Conservation (phyloP, 2,113 vertebrate genomes). For the Ageneiosus marmoratus region DNA sequence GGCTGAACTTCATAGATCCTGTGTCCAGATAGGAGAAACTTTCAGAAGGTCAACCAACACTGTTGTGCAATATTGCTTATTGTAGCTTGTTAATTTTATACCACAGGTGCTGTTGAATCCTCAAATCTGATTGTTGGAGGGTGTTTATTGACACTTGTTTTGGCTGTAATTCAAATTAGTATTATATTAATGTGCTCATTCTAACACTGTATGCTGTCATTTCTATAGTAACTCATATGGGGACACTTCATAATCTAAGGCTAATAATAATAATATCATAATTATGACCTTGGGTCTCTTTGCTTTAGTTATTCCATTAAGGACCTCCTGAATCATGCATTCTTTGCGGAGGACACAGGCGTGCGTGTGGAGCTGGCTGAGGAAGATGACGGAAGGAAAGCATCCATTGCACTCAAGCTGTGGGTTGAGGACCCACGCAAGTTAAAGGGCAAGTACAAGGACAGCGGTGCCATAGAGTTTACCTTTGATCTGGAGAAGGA, state of each 20-base stretch:
- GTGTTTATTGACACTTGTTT: background rate
- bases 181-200: background rate
- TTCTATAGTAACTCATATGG: background rate
- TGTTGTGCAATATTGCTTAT: background rate
- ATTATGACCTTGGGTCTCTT: background rate
- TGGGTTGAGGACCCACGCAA: constrained; percentile 98
- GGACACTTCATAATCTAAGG: too few relatives aligned
- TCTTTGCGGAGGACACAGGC: constrained; percentile 97
- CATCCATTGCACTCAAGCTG: constrained; percentile 91
- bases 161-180: background rate
- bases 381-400: constrained; percentile 93
- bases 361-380: constrained; percentile 96
- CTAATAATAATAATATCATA: background rate
- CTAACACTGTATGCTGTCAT: background rate
- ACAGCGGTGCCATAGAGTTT: constrained; percentile 96
- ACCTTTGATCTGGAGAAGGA: constrained; percentile 92
- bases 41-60: too few relatives aligned
- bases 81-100: background rate
- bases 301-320: constrained; percentile 90
- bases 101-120: background rate
- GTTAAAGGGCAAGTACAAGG: constrained; percentile 97
- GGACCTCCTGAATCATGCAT: constrained; percentile 95
- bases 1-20: too few relatives aligned
- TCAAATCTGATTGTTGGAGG: background rate
- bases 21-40: too few relatives aligned